Evolutionary conservation across 2,113 vertebrate species (phyloP).

Genomic region (Entosphenus tridentatus): DNA sequence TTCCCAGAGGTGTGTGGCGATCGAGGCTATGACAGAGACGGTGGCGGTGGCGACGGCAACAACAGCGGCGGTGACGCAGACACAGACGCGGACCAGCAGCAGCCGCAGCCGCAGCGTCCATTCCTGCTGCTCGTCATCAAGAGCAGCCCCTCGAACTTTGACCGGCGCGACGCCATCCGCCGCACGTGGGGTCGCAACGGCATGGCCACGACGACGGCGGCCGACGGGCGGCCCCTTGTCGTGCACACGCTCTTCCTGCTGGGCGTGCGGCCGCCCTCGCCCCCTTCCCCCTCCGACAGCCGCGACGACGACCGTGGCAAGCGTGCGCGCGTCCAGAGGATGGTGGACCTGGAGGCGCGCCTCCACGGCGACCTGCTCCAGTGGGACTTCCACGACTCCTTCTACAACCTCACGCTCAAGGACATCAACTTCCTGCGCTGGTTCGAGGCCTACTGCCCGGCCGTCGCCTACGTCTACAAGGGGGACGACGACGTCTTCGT

Average conservation of each 20-base stretch:
- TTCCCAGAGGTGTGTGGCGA: conserved; percentile 51
- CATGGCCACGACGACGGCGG: conserved; percentile 5
- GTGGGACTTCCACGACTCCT: neutral
- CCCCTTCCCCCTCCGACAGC: neutral
- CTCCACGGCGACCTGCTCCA: neutral
- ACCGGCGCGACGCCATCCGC: conserved; percentile 67
- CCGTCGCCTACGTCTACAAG: neutral
- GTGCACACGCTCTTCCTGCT: conserved; percentile 56
- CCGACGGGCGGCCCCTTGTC: conserved; percentile 22
- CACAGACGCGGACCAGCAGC: too few species aligned
- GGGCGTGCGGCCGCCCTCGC: conserved; percentile 39
- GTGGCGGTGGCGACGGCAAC: conserved; percentile 13
- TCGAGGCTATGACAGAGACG: too few species aligned
- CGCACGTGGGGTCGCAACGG: conserved; percentile 66
- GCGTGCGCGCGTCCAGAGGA: conserved; percentile 46
- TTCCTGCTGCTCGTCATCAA: conserved; percentile 68
- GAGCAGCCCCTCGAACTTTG: conserved; percentile 61
- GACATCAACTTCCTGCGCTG: neutral
- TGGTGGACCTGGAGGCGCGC: conserved; percentile 1
- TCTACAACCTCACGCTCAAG: conserved; percentile 3
- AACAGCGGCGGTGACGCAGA: too few species aligned
- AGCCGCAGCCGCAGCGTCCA: conserved; percentile 10
- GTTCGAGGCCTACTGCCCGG: neutral
- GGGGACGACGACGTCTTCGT: conserved; percentile 4
- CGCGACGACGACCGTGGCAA: conserved; percentile 17